Base-by-base conservation (phyloP, 2,113 vertebrate genomes). In the Notothenia coriiceps region DNA sequence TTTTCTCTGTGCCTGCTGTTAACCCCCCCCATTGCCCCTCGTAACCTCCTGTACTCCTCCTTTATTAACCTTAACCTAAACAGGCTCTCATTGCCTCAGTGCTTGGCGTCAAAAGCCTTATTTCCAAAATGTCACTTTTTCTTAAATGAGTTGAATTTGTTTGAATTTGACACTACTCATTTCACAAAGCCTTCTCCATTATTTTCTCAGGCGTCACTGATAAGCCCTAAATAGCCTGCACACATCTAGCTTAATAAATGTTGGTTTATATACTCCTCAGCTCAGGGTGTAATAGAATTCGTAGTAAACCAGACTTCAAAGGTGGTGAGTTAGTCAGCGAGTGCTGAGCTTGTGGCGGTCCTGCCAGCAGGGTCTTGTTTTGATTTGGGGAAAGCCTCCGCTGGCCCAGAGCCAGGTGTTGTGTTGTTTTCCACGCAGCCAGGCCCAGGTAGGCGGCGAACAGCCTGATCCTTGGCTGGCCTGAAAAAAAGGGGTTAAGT, bases 271-370 rank as follows among this genome's bases (percentile, higher is more conserved):
- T 82, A 70, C 80, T 89, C 62, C 77, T 71, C 77, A 4, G 70
- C 88, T 73, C 47, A 22, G 59, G 75, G 75, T 83, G 79, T 76
- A 68, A 84, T 82, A 77, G 77, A 80, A 57, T 70, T 80, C 14
- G 14, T 83, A 68, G 69, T 89, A 81, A 86, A 86, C 25, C 79
- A 64, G 79, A 87, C 87, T 91, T 92, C 84, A 93, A 89, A 91
- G 77, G 83, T 51, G 9, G 59, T 1, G 43, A 72, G 81, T 81
- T 44, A 83, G 77, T 70, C 79, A 10, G 74, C 63, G 71, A 78
- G 82, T 44, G 56, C 73, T 49, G 69, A 60, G 89, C 86, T 70
- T 13, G 77, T 70, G 65, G 65, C 64, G 33, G 73, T 78, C 68
- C 62, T 82, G 80, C 86, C 85, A 82, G 83, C 84, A 72, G 85